Evolutionary conservation across 2,888 invertebrate species (phyloP).

Genomic region (Cheilosia vernalis): DNA sequence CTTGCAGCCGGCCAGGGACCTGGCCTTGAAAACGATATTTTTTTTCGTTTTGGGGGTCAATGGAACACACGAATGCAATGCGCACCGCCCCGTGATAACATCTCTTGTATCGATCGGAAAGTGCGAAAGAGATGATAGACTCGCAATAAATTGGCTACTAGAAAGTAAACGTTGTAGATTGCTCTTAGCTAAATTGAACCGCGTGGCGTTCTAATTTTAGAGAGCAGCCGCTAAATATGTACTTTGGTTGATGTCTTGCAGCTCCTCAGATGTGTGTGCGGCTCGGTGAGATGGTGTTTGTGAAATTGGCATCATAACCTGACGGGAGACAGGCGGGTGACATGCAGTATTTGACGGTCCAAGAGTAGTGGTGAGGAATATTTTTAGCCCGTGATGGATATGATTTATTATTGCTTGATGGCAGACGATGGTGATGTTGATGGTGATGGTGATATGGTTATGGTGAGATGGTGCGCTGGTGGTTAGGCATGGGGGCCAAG

Average conservation of each 20-base stretch:
- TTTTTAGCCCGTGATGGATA: slow-evolving; percentile 58
- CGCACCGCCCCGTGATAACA: slow-evolving; percentile 59
- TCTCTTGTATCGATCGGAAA: slow-evolving; percentile 40
- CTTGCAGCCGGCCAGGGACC: slow-evolving; percentile 71
- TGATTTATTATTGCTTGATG: slow-evolving; percentile 60
- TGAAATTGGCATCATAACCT: slow-evolving; percentile 49
- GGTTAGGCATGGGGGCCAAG: slow-evolving; percentile 3
- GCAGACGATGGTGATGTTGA: slow-evolving; percentile 44
- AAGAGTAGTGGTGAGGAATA: slow-evolving; percentile 34
- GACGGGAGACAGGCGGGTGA: slow-evolving; percentile 46
- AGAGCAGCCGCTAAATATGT: slow-evolving; percentile 33
- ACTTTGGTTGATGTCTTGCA: not conserved
- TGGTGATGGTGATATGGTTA: not conserved
- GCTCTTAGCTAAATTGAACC: slow-evolving; percentile 34
- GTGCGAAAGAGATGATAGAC: slow-evolving; percentile 28
- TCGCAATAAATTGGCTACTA: slow-evolving; percentile 6
- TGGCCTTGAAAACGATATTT: slow-evolving; percentile 61
- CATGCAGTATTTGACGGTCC: slow-evolving; percentile 33
- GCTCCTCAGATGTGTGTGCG: slow-evolving; percentile 2
- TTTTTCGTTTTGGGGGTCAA: slow-evolving; percentile 65
- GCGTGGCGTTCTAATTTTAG: slow-evolving; percentile 67
- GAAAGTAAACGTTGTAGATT: slow-evolving; percentile 32
- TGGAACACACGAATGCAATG: slow-evolving; percentile 72
- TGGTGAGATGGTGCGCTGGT: not conserved
- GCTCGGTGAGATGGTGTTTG: slow-evolving; percentile 22